Conservation (phyloP, 2,888 invertebrate genomes). For the Cecidostiba fungosa region DNA sequence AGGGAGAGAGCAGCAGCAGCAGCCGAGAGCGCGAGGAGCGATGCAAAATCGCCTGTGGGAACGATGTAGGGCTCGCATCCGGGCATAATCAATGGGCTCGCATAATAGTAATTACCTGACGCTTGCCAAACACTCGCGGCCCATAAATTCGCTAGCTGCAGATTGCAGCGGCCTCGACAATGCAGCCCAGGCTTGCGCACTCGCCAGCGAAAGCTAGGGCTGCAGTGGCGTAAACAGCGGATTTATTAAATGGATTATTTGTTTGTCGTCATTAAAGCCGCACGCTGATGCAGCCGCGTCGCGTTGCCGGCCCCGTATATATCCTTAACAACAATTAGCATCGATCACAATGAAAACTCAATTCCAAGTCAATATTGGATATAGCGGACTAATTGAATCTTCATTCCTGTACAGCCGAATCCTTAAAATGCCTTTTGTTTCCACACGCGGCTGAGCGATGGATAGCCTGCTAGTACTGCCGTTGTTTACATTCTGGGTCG, state of each 20-base stretch:
- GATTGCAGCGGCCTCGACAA: slow-evolving; percentile 55
- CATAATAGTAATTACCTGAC: slow-evolving; percentile 64
- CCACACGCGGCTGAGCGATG: no score
- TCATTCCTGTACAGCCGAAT: not conserved
- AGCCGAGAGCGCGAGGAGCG: not conserved
- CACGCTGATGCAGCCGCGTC: not conserved
- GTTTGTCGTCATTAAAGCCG: slow-evolving; percentile 56
- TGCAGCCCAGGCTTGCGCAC: not conserved
- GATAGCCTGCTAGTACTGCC: not conserved
- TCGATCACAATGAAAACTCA: slow-evolving; percentile 31
- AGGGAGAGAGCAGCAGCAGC: not conserved
- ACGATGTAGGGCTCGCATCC: slow-evolving; percentile 33
- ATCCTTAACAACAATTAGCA: slow-evolving; percentile 36
- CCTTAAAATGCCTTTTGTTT: slow-evolving; percentile 15
- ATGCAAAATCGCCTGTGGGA: slow-evolving; percentile 57
- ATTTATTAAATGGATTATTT: slow-evolving; percentile 64
- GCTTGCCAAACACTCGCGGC: slow-evolving; percentile 62
- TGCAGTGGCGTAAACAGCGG: slow-evolving; percentile 33
- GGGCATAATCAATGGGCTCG: slow-evolving; percentile 61
- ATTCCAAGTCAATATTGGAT: slow-evolving; percentile 30
- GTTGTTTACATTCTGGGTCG: slow-evolving; percentile 7
- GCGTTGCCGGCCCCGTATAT: not conserved
- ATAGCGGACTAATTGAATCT: slow-evolving; percentile 21
- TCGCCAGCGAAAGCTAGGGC: not conserved
- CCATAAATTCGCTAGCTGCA: slow-evolving; percentile 60